phyloP scores from a whole-genome alignment of 2,113 vertebrate species.

The Cettia cetti region DNA sequence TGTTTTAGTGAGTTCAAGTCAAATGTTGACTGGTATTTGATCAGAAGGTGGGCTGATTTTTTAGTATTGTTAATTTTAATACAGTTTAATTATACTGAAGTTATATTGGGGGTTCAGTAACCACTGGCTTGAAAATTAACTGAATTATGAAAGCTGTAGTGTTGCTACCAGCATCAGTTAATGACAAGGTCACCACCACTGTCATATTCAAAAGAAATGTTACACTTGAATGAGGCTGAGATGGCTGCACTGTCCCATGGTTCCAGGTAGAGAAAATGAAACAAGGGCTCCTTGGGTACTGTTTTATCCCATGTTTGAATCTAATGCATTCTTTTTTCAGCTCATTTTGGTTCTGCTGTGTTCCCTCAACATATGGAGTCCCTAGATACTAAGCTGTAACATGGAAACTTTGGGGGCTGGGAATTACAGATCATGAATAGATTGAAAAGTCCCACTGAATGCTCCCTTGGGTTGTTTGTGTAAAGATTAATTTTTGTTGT shows the following conservation, averaged over 20 bases:
- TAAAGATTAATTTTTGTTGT: conserved; percentile 72
- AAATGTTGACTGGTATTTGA: neutral
- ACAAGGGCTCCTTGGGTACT: conserved; percentile 67
- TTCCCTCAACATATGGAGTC: conserved; percentile 83
- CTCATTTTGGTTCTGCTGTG: conserved; percentile 75
- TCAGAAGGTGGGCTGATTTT: neutral
- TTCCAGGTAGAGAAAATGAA: conserved; percentile 81
- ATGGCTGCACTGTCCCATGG: conserved; percentile 74
- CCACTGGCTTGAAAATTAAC: conserved; percentile 80
- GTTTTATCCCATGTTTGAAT: conserved; percentile 70
- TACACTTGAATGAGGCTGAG: conserved; percentile 81
- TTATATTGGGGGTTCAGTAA: conserved; percentile 66
- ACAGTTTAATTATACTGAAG: conserved; percentile 67
- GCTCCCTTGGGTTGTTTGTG: conserved; percentile 68
- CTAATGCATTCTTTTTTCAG: conserved; percentile 70
- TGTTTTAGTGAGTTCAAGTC: neutral
- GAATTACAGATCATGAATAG: conserved; percentile 79
- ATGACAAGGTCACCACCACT: conserved; percentile 81
- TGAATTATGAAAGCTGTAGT: conserved; percentile 78
- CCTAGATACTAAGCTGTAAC: conserved; percentile 71
- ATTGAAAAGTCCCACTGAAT: conserved; percentile 78
- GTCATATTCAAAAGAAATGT: conserved; percentile 82
- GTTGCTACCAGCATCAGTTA: conserved; percentile 75
- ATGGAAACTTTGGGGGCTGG: conserved; percentile 75
- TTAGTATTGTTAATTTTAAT: neutral